Conservation (phyloP, 2,797 vertebrate genomes). For the Clarias pachynema region DNA sequence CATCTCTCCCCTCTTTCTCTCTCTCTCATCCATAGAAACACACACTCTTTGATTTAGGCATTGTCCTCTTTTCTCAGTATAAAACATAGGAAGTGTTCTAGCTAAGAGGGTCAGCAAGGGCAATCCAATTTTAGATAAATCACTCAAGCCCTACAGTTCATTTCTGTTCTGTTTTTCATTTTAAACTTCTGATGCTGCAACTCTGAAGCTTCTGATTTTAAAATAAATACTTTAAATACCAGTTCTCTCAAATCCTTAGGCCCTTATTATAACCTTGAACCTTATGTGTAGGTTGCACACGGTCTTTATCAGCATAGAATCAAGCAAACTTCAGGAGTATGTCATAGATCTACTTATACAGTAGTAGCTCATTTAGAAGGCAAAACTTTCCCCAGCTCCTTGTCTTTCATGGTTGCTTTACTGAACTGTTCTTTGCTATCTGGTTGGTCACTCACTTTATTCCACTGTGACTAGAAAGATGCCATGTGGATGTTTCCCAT, state of each 20-base stretch:
- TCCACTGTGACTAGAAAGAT: background rate
- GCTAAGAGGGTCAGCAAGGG: slow-evolving; percentile 13
- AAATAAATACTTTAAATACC: slow-evolving; percentile 1
- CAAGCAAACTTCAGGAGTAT: background rate
- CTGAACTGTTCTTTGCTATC: background rate
- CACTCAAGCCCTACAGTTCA: background rate
- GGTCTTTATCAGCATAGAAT: background rate
- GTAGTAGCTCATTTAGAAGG: background rate
- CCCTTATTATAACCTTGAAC: background rate
- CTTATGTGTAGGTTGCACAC: background rate
- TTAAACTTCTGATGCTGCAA: background rate
- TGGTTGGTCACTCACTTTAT: background rate
- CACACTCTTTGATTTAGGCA: background rate
- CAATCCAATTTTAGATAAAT: slow-evolving; percentile 23
- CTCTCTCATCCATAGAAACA: background rate
- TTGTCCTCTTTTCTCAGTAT: background rate
- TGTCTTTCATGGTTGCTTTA: background rate
- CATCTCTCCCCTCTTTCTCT: background rate
- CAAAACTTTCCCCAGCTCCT: background rate
- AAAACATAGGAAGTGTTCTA: background rate
- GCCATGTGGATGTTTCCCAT: background rate
- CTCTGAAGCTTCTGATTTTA: background rate
- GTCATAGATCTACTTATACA: background rate
- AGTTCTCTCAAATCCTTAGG: slow-evolving; percentile 1
- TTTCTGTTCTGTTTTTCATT: background rate